A percentile compares a stretch with the other conserved stretches of the same genome.
These are phyloP conservation scores for Apodemia hepburni DNA, from an alignment of 2,888 invertebrate species.

Conservation along the genomic window DNA sequence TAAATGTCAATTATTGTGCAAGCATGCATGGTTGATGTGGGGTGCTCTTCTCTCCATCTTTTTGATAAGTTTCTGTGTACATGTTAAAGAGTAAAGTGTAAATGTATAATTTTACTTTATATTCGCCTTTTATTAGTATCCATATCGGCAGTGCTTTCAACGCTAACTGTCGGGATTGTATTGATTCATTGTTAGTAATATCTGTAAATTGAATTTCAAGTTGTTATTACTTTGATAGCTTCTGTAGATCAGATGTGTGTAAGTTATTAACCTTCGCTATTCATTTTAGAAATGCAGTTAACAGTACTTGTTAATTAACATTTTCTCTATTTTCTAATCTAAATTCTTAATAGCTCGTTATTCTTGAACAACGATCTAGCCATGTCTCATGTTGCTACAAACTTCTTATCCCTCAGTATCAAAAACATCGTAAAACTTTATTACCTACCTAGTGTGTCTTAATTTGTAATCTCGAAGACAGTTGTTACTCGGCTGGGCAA, in stretches of 20 bases:
- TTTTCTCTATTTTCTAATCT: background rate
- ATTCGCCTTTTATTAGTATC: too few species aligned
- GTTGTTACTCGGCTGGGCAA: background rate
- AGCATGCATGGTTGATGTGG: too few species aligned
- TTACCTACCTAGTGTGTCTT: background rate
- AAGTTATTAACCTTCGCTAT: background rate
- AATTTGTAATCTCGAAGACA: constrained; percentile 1
- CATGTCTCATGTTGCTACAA: background rate
- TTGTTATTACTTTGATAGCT: background rate
- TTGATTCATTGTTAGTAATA: too few species aligned
- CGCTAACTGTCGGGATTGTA: too few species aligned
- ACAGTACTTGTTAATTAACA: background rate
- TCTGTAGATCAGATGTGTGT: background rate
- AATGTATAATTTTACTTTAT: too few species aligned
- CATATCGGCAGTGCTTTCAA: too few species aligned
- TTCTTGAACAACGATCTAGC: background rate
- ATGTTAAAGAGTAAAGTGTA: too few species aligned
- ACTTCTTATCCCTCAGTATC: background rate
- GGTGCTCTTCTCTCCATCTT: too few species aligned
- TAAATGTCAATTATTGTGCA: too few species aligned
- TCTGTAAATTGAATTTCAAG: background rate
- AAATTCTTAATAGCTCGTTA: background rate
- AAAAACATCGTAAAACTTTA: background rate
- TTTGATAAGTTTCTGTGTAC: too few species aligned
- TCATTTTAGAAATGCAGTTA: background rate